These are phyloP conservation scores for Stichopus chloronotus DNA, from an alignment of 35 echinoderm and acorn worm species.

Conservation along the genomic window DNA sequence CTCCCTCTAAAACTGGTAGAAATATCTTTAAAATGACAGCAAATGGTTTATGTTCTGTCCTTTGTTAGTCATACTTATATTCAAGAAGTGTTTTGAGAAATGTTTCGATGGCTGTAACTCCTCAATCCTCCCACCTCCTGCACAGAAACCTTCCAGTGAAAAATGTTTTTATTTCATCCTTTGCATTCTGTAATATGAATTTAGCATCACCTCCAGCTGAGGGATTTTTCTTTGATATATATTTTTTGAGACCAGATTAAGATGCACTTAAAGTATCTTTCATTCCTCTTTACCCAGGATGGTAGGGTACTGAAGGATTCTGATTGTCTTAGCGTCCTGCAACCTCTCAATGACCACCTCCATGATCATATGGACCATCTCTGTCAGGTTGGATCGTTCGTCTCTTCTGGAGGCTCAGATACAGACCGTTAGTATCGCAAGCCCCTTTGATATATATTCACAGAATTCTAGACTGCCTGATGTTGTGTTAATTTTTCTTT, in stretches of 20 bases:
- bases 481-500: no score
- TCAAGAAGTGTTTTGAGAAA: no score
- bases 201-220: no score
- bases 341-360: slow-evolving; percentile 86
- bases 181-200: no score
- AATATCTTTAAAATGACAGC: not conserved
- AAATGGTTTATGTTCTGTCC: no score
- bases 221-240: no score
- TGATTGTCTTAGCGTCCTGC: slow-evolving; percentile 75
- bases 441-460: not conserved
- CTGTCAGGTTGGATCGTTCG: slow-evolving; percentile 79
- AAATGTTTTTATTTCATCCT: no score
- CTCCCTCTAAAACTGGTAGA: no score
- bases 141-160: no score
- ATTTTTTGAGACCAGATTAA: not conserved
- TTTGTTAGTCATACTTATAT: no score
- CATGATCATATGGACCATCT: slow-evolving; percentile 85
- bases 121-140: no score
- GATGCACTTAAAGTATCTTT: not conserved
- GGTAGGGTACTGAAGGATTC: slow-evolving; percentile 75
- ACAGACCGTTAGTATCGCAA: slow-evolving; percentile 66
- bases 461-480: not conserved
- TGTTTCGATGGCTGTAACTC: no score
- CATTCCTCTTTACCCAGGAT: slow-evolving; percentile 55
- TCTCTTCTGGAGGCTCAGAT: slow-evolving; percentile 77